Base-by-base conservation (phyloP, 2,113 vertebrate genomes). In the Apteryx mantelli region DNA sequence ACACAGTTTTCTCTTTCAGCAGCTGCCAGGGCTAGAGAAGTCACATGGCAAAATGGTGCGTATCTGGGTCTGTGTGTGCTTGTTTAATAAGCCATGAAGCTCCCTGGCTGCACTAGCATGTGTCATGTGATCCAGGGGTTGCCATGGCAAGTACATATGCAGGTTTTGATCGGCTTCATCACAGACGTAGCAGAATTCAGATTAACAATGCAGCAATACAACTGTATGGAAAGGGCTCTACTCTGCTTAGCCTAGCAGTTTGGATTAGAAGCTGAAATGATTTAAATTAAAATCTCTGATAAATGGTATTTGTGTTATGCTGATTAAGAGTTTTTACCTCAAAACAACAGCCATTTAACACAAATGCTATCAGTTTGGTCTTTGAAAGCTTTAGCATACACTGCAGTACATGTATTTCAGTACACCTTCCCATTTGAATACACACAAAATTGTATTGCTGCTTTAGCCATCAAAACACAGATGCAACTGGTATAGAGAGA, bases 131-230 rank as follows among this genome's bases (percentile, higher is more conserved):
- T 52, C 32, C 50, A 25, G 76, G 82, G 95, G 96, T 97, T 98
- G 95, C 97, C 96, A 98, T 97, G 94, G 97, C 40, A 88, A 98
- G 81, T 44, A 87, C 83, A 74, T 26, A 86, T 95, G 85, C 55
- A 16, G 75, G 42, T 86, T 77, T 81, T 74, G 25, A 78, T 78
- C 77, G 19, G 22, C 88, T 77, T n/a, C 96, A 84, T 73, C 91
- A 65, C 63, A 85, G 40, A 84, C 14, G 5, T 40, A 83, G 48
- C 36, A 68, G 82, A 68, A 92, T 78, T 95, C 82, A 92, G 80
- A 94, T 89, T 61, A 93, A 89, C 75, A 75, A 46, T 34, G 53
- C 78, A 86, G 66, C 21, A 89, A 89, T 82, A 89, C 13, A 18
- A 89, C 22, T 82, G 77, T 32, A 40, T 25, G 38, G 34, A 69